phyloP scores from a whole-genome alignment of 2,888 invertebrate species.

The Andrena bicolor region DNA sequence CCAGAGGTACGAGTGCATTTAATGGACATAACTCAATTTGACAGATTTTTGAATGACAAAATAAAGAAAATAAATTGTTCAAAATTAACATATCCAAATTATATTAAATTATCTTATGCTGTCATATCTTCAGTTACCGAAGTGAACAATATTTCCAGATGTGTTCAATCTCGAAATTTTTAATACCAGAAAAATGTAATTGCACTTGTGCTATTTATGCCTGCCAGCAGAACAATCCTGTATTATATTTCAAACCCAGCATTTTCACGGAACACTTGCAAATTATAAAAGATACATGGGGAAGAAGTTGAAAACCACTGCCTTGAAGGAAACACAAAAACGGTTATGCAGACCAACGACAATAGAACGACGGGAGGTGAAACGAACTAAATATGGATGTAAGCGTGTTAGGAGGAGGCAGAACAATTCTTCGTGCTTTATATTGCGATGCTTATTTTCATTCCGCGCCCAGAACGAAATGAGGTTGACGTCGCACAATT shows the following conservation, averaged over 20 bases:
- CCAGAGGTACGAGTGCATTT: neutral
- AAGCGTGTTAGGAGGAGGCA: constrained; percentile 2
- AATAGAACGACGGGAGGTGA: neutral
- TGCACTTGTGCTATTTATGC: neutral
- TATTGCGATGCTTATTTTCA: constrained; percentile 36
- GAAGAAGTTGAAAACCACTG: neutral
- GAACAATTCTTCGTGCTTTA: constrained; percentile 37
- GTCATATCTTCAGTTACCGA: neutral
- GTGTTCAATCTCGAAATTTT: neutral
- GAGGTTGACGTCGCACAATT: constrained; percentile 47
- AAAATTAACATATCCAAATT: neutral
- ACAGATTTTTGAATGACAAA: neutral
- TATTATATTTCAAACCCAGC: neutral
- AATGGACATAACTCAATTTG: neutral
- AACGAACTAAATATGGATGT: constrained; percentile 12
- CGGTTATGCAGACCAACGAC: neutral
- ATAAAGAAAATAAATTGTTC: neutral
- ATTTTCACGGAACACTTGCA: neutral
- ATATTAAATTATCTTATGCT: neutral
- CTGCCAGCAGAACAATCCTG: neutral
- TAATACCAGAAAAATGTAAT: neutral
- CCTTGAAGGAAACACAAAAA: neutral
- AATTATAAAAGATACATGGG: neutral
- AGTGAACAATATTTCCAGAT: neutral
- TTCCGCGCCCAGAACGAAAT: constrained; percentile 28